phyloP scores from a whole-genome alignment of 2,113 vertebrate genomes.

The Trogon surrucura region DNA sequence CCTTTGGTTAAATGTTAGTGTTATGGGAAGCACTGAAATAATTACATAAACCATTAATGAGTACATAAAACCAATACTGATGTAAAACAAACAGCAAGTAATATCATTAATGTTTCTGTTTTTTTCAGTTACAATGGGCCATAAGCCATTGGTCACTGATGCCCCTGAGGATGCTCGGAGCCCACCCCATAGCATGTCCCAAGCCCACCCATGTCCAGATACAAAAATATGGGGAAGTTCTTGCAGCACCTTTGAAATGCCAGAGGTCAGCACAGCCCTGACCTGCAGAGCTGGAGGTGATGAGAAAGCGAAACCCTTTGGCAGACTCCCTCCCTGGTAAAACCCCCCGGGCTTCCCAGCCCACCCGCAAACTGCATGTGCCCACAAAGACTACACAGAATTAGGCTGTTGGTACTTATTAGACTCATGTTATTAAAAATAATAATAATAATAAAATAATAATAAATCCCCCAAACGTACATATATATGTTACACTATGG shows the following conservation, averaged over 20 bases:
- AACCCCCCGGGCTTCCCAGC: not conserved
- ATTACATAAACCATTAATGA: not conserved
- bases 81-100: not conserved
- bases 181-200: rapidly evolving
- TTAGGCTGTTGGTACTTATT: not conserved
- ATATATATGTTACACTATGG: not conserved
- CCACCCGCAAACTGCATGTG: not conserved
- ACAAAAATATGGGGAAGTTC: not conserved
- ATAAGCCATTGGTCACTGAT: not conserved
- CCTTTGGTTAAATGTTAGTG: not conserved
- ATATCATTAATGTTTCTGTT: not conserved
- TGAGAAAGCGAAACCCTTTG: not conserved
- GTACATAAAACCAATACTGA: not conserved
- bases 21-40: not conserved
- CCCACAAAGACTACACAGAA: not conserved
- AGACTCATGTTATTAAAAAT: not conserved
- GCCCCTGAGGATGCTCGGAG: not conserved
- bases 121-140: not conserved
- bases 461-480: not conserved
- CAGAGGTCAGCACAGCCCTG: not conserved
- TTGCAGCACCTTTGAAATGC: not conserved
- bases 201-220: rapidly evolving
- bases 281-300: not conserved
- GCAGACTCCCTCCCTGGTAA: not conserved
- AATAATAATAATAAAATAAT: not conserved